Base-by-base conservation (phyloP, 2,797 vertebrate genomes). In the Microctenopoma lineatum region DNA sequence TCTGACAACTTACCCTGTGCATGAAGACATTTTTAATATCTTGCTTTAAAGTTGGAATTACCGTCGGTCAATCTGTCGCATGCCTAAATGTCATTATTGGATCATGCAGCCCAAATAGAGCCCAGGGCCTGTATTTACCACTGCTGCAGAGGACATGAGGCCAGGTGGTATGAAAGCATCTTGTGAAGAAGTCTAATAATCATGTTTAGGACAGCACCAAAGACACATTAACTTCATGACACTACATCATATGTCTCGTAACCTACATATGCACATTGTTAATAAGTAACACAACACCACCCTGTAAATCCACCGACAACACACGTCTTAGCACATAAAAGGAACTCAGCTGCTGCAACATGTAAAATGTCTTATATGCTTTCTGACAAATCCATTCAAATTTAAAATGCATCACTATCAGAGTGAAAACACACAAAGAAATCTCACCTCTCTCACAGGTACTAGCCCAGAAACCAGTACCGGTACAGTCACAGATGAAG, bases 401-500 rank as follows among this genome's bases (percentile, higher is more conserved):
- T 55, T 50, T 77, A 10, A 66, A 56, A 56, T 47, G 27, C 51
- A 65, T 74, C 48, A 12, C 45, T 12, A 7, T 12, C n/a, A 59
- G 6, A 69, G 4, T n/a, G 7, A 66, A 50, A 46, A 64, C 34
- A 44, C 51, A 58, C 39, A 61, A 50, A 46, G 8, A 10, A 29
- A 29, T 16, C 96, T 94, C 71, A 99, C 97, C 97, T 92, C 95
- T 93, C 44, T 98, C 96, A 26, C 97, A 99, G 5, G 96, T 97
- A 61, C 94, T 94, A 0, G 96, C 96, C 97, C 97, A 98, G 68
- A 95, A 97, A 64, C 97, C 97, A 0, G 95, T 96, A 59, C 96
- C 96, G 0, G 96, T 98, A 70, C 97, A 99, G 91, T 99, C 97
- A 0, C 97, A 98, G 69, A 98, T 92, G 85, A 96, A 98, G 77